These are phyloP conservation scores for Polydrusus pterygomalis DNA, from an alignment of 2,888 invertebrate species.

Conservation along the genomic window DNA sequence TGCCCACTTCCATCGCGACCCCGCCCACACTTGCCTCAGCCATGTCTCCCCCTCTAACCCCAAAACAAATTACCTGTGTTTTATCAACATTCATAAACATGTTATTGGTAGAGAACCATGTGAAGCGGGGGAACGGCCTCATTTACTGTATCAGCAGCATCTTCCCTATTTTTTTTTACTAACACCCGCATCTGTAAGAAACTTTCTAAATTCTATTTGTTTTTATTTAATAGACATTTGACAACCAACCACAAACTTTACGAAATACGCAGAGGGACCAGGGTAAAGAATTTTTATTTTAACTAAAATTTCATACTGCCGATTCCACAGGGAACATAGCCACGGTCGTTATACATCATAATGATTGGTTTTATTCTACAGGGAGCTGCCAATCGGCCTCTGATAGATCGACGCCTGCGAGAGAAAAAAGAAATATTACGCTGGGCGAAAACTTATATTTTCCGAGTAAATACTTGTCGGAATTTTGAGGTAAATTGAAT, in stretches of 20 bases:
- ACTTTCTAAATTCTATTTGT: no score
- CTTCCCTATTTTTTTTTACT: no score
- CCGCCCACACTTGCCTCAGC: no score
- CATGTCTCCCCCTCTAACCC: no score
- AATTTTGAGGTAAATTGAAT: conserved; percentile 47
- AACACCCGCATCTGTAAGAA: no score
- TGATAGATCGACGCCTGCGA: conserved; percentile 50
- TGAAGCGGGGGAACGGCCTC: no score
- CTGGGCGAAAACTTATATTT: conserved; percentile 45
- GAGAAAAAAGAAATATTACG: conserved; percentile 39
- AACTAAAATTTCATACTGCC: conserved; percentile 40
- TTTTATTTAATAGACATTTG: no score
- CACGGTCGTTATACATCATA: conserved; percentile 56
- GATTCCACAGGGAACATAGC: conserved; percentile 42
- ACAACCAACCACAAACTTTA: conserved; percentile 4
- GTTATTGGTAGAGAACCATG: no score
- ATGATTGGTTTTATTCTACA: conserved; percentile 56
- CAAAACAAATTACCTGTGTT: no score
- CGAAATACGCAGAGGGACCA: conserved; percentile 9
- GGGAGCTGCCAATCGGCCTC: conserved; percentile 54
- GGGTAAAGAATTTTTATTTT: conserved; percentile 43
- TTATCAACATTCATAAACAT: no score
- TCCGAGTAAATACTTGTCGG: conserved; percentile 48
- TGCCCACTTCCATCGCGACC: no score
- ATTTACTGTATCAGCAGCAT: no score